phyloP scores from a whole-genome alignment of 2,888 invertebrate species.

The Eupsilia transversa region DNA sequence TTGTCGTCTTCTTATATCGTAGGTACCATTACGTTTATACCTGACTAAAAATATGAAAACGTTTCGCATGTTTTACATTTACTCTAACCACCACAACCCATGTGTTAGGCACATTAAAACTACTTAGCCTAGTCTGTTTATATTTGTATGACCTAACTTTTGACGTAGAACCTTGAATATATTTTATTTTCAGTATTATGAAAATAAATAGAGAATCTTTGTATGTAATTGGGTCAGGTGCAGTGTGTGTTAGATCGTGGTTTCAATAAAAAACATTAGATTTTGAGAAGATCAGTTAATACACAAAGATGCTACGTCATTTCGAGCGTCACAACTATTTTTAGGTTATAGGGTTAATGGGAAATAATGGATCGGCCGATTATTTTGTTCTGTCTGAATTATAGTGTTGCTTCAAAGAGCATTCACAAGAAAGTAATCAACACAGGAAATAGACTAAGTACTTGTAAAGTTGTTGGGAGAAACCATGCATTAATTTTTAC shows the following conservation, averaged over 20 bases:
- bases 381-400: background rate
- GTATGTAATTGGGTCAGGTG: constrained; percentile 61
- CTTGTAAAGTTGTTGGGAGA: background rate
- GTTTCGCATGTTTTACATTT: constrained; percentile 8
- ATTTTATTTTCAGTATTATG: constrained; percentile 54
- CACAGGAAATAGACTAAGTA: background rate
- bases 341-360: constrained; percentile 14
- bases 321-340: background rate
- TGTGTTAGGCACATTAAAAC: constrained; percentile 42
- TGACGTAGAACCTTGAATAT: constrained; percentile 62
- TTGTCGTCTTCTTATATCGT: background rate
- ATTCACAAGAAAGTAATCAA: background rate
- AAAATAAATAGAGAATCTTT: constrained; percentile 59
- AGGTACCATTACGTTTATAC: too few species aligned
- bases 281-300: constrained; percentile 27
- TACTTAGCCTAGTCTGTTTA: constrained; percentile 55
- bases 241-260: constrained; percentile 27
- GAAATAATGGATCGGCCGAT: background rate
- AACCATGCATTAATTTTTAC: background rate
- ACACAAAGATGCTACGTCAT: constrained; percentile 11
- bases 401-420: background rate
- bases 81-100: constrained; percentile 25
- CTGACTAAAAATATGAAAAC: background rate
- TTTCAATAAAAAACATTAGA: constrained; percentile 29
- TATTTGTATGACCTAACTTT: constrained; percentile 59